Evolutionary conservation across 2,797 vertebrate species (phyloP).

Genomic region (Melanotaenia pygmaea): DNA sequence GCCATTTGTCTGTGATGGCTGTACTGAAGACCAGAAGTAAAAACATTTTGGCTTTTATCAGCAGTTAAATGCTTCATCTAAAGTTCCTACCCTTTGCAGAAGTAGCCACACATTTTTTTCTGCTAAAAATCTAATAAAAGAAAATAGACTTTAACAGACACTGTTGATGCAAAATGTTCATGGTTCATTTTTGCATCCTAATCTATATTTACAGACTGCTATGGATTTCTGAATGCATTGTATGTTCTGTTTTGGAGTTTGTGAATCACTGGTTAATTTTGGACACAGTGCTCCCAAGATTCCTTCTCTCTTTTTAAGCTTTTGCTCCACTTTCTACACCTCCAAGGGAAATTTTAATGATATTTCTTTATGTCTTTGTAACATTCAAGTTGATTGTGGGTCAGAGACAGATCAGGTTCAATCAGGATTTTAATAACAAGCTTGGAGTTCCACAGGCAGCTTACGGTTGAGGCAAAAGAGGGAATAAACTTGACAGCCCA

Average conservation of each 20-base stretch:
- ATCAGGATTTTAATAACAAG: too few species aligned
- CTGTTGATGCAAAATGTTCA: neutral
- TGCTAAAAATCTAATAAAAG: neutral
- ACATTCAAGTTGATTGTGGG: neutral
- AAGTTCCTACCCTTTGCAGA: neutral
- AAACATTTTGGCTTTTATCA: neutral
- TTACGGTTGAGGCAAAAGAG: too few species aligned
- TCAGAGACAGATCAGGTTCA: too few species aligned
- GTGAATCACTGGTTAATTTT: constrained; percentile 1
- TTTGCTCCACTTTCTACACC: neutral
- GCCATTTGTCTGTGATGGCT: neutral
- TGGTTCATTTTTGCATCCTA: constrained; percentile 2
- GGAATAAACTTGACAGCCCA: too few species aligned
- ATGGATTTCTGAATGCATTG: neutral
- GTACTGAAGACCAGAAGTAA: neutral
- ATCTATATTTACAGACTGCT: neutral
- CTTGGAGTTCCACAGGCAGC: too few species aligned
- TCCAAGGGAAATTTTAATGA: neutral
- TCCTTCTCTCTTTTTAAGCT: too few species aligned
- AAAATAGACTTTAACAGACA: neutral
- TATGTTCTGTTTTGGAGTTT: neutral
- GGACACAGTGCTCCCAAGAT: neutral
- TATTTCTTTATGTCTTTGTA: neutral
- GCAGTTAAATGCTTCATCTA: neutral
- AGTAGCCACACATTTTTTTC: neutral